Conservation (phyloP, 2,113 vertebrate genomes). For the Nanorana parkeri region DNA sequence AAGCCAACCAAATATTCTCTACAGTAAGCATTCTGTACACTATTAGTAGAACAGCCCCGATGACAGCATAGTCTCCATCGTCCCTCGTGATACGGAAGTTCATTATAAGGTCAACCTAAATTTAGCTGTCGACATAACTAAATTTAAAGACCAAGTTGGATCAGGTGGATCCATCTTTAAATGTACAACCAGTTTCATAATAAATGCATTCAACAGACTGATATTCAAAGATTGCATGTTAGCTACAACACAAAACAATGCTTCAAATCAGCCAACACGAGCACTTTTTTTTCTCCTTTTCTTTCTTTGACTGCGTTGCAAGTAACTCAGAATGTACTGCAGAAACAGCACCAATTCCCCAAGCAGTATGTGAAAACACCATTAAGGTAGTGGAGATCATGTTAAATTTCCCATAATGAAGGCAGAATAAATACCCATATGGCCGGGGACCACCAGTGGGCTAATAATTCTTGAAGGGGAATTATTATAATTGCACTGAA, state of each 20-base stretch:
- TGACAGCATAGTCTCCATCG: too few species aligned
- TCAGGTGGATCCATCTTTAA: too few species aligned
- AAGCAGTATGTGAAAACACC: slow-evolving; percentile 50
- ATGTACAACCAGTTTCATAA: too few species aligned
- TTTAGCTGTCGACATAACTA: too few species aligned
- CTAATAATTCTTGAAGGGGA: slow-evolving; percentile 55
- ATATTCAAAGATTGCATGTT: not conserved
- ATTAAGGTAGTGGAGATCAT: slow-evolving; percentile 53
- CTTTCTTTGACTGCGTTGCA: slow-evolving; percentile 19
- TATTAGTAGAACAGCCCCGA: too few species aligned
- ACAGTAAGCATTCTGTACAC: too few species aligned
- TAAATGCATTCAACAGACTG: too few species aligned
- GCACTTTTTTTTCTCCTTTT: not conserved
- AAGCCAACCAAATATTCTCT: too few species aligned
- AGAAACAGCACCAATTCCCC: slow-evolving; percentile 30
- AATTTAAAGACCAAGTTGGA: too few species aligned
- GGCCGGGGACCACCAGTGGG: slow-evolving; percentile 49
- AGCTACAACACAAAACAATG: not conserved
- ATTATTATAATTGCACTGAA: slow-evolving; percentile 57
- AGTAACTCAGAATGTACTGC: slow-evolving; percentile 32
- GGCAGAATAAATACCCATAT: slow-evolving; percentile 54
- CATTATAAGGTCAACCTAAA: too few species aligned
- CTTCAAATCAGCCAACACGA: not conserved
- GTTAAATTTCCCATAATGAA: slow-evolving; percentile 56
- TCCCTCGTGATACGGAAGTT: too few species aligned